Percentiles rank a stretch among this genome's conserved stretches.
phyloP scores from a whole-genome alignment of 2,888 invertebrate species.

The Pammene aurita region DNA sequence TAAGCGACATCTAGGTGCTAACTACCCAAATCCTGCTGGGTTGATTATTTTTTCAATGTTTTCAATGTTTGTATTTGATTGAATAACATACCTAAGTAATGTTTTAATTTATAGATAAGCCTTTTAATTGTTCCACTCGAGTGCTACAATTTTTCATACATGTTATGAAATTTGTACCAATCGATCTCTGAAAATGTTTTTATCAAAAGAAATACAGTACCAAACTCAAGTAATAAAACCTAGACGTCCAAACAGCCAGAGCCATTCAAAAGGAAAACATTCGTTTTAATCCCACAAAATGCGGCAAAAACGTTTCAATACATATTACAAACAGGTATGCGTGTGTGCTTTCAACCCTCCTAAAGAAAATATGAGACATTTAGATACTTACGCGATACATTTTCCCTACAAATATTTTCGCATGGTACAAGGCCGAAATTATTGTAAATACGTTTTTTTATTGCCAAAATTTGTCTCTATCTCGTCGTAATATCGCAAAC shows the following conservation, averaged over 20 bases:
- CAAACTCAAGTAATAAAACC: conserved; percentile 7
- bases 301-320: conserved; percentile 31
- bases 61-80: too few relatives aligned
- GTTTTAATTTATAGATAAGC: too few relatives aligned
- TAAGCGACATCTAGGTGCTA: too few relatives aligned
- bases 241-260: neutral
- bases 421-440: conserved; percentile 40
- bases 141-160: neutral
- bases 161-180: too few relatives aligned
- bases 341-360: conserved; percentile 25
- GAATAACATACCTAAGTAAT: too few relatives aligned
- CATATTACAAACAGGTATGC: conserved; percentile 25
- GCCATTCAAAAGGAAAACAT: conserved; percentile 12
- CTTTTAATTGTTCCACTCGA: neutral
- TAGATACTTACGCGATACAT: conserved; percentile 36
- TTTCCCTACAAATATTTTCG: conserved; percentile 39
- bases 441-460: conserved; percentile 42
- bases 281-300: conserved; percentile 29
- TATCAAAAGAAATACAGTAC: conserved; percentile 10
- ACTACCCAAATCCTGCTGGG: too few relatives aligned
- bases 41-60: too few relatives aligned
- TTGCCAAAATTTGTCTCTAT: conserved; percentile 43
- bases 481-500: conserved; percentile 38
- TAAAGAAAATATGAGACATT: conserved; percentile 40
- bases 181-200: neutral